Conservation (phyloP, 2,797 vertebrate genomes). For the Pantherophis vulpinus region DNA sequence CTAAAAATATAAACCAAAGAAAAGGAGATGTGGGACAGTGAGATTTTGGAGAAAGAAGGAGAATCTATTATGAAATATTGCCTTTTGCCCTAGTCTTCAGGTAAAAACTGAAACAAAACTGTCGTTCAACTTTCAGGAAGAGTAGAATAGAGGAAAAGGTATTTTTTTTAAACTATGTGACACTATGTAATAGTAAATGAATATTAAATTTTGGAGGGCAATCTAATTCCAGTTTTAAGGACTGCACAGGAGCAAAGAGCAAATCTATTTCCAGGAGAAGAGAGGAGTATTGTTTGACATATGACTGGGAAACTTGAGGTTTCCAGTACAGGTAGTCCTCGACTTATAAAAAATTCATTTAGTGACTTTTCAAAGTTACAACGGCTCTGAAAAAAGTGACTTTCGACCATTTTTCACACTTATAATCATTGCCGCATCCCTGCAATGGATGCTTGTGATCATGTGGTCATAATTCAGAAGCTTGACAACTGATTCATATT, state of each 20-base stretch:
- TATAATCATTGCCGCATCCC: neutral
- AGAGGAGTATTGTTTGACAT: neutral
- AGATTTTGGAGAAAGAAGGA: neutral
- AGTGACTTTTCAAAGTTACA: neutral
- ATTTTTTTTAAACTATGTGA: neutral
- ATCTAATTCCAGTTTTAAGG: neutral
- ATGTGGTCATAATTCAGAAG: no score
- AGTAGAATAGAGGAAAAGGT: neutral
- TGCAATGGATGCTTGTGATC: no score
- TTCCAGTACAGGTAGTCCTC: neutral
- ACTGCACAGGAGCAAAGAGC: neutral
- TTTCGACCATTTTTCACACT: neutral
- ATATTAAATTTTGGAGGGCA: neutral
- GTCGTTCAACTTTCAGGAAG: neutral
- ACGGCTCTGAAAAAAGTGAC: neutral
- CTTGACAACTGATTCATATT: neutral
- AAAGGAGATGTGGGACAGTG: no score
- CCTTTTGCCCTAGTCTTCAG: neutral
- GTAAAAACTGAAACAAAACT: neutral
- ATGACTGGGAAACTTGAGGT: neutral
- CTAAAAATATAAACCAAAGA: neutral
- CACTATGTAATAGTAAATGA: neutral
- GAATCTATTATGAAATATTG: neutral
- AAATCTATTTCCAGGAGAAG: neutral
- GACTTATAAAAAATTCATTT: neutral